Base-by-base conservation (phyloP, 2,888 invertebrate genomes). In the Yponomeuta plumbellus region DNA sequence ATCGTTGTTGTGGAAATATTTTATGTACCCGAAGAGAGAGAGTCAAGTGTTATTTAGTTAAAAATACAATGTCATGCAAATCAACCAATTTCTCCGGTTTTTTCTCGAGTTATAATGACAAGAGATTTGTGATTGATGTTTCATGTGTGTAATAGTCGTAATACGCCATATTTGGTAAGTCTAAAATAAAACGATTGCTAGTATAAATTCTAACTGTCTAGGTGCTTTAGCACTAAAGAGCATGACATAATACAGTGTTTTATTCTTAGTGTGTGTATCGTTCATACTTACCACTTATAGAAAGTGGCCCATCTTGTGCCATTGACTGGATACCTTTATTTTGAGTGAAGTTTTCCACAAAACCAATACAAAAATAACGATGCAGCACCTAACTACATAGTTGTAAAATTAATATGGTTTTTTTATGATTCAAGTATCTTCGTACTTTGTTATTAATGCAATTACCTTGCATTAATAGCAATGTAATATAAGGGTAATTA, bases 11-110 rank as follows among this genome's bases (percentile, higher is more conserved):
- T 34, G 44, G 17, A 17, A 52, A 17, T 52, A 52, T 52, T 17
- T 13, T 52, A 52, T 3, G 17, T 52, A 52, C 17, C 44, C 44
- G 17, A 20, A 20, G 1, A 58, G 58, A 58, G 22, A 59, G 2
- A 59, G 21, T 21, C 8, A 21, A 23, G 13, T 59, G 23, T 59
- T 11, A 11, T 59, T 59, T 59, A 21, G 17, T 17, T 52, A 52
- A 44, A 52, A 52, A 8, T 26, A 23, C 61, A 34, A 61, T 61
- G 34, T 61, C 61, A 61, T 61, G 61, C 61, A 61, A 61, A 61
- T 26, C 34, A 13, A 61, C 17, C 23, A 6, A 59, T 59, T 59
- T 59, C 59, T 22, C 59, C 23, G 59, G 21, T 23, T 22, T 6
- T 59, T 21, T 21, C 21, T 22, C 59, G 13, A 59, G 59, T 59